Evolutionary conservation across 2,113 vertebrate genomes (phyloP).

Genomic region (Brachypteracias leptosomus): DNA sequence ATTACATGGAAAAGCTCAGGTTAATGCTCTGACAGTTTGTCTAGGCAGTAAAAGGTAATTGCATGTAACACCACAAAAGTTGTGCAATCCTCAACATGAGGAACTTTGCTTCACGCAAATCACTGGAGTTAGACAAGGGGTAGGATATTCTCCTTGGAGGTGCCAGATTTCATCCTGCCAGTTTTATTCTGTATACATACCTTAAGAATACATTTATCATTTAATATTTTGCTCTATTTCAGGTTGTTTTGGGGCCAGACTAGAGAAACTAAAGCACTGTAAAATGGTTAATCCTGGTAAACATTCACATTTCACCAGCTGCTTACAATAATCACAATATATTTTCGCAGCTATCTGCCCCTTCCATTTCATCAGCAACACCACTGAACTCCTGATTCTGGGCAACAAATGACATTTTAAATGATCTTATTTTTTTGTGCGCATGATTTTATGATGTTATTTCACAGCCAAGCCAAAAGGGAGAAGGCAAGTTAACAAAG

Average conservation of each 20-base stretch:
- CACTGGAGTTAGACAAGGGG: neutral
- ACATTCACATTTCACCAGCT: neutral
- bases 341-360: neutral
- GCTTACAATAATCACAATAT: neutral
- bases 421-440: neutral
- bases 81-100: neutral
- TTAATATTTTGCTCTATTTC: neutral
- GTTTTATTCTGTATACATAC: neutral
- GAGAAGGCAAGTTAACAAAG: neutral
- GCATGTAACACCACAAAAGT: neutral
- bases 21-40: neutral
- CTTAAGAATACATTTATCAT: neutral
- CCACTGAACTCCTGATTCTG: neutral
- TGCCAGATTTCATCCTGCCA: neutral
- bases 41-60: conserved; percentile 8
- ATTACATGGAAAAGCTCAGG: conserved; percentile 2
- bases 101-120: neutral
- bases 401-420: neutral
- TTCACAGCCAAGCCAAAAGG: neutral
- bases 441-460: neutral
- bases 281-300: neutral
- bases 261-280: neutral
- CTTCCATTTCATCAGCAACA: neutral
- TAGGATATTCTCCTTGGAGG: neutral
- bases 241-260: neutral